Evolutionary conservation across 2,888 invertebrate species (phyloP).

Genomic region (Serrognathus titanus): DNA sequence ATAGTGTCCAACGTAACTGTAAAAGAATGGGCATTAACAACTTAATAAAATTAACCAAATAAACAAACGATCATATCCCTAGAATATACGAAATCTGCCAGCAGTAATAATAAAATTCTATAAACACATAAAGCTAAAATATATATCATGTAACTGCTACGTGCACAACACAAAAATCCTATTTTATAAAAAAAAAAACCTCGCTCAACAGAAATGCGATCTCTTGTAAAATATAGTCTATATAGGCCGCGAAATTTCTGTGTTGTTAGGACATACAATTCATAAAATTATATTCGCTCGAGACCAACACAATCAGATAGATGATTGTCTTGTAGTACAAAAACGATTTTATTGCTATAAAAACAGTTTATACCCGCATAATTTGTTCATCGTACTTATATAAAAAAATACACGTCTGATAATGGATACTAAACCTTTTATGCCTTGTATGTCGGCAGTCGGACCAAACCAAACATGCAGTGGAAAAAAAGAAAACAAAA

Average conservation of each 20-base stretch:
- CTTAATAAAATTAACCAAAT: slow-evolving; percentile 23
- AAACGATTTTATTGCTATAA: too few relatives aligned
- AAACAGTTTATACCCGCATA: too few relatives aligned
- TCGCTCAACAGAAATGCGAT: too few relatives aligned
- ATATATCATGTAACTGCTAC: slow-evolving; percentile 22
- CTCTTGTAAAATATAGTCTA: background rate
- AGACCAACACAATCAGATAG: too few relatives aligned
- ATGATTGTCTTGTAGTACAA: too few relatives aligned
- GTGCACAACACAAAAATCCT: slow-evolving; percentile 24
- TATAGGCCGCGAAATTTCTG: slow-evolving; percentile 15
- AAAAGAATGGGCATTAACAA: slow-evolving; percentile 14
- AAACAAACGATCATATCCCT: slow-evolving; percentile 25
- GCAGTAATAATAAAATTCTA: slow-evolving; percentile 30
- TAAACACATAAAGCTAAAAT: slow-evolving; percentile 26
- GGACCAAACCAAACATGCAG: background rate
- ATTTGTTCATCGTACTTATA: too few relatives aligned
- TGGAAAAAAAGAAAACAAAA: slow-evolving; percentile 6
- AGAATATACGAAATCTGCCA: slow-evolving; percentile 34
- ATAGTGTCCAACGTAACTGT: slow-evolving; percentile 16
- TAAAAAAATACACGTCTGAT: too few relatives aligned
- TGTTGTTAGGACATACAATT: background rate
- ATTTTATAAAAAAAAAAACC: slow-evolving; percentile 4
- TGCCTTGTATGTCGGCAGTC: slow-evolving; percentile 1
- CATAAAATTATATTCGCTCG: slow-evolving; percentile 1
- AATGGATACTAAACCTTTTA: too few relatives aligned